phyloP scores from a whole-genome alignment of 1,140 invertebrate genomes.

The Metaphire vulgaris region DNA sequence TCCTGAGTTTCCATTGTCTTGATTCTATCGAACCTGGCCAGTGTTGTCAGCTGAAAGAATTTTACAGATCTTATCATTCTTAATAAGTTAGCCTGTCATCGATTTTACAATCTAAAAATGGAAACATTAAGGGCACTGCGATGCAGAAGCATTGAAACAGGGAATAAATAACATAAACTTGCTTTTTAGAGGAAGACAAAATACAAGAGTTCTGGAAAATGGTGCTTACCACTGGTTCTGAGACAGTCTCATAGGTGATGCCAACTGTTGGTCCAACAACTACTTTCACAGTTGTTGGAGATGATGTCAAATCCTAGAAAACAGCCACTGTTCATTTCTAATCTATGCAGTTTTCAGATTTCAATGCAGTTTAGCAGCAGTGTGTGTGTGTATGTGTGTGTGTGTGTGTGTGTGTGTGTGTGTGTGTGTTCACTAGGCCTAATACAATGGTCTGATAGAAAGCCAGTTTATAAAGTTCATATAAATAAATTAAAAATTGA shows the following conservation, averaged over 20 bases:
- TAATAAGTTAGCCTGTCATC: neutral
- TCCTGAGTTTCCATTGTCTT: neutral
- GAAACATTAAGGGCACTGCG: neutral
- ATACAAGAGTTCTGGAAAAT: too few relatives aligned
- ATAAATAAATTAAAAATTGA: too few relatives aligned
- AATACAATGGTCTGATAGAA: too few relatives aligned
- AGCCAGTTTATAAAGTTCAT: too few relatives aligned
- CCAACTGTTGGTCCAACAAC: neutral
- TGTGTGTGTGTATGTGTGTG: neutral
- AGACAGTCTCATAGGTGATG: neutral
- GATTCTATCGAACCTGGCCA: neutral
- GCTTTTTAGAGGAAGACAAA: neutral
- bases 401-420: too few relatives aligned
- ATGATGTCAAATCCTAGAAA: neutral
- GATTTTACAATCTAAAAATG: neutral
- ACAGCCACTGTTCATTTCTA: neutral
- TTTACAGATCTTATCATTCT: neutral
- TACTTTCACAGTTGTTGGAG: neutral
- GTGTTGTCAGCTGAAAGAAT: neutral
- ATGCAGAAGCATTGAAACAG: neutral
- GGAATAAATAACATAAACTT: neutral
- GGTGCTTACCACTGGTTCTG: neutral
- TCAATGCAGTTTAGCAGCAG: neutral
- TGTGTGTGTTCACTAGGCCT: too few relatives aligned
- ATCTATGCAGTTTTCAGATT: neutral